Evolutionary conservation across 2,113 vertebrate genomes (phyloP).

Genomic region (Litocranius walleri): DNA sequence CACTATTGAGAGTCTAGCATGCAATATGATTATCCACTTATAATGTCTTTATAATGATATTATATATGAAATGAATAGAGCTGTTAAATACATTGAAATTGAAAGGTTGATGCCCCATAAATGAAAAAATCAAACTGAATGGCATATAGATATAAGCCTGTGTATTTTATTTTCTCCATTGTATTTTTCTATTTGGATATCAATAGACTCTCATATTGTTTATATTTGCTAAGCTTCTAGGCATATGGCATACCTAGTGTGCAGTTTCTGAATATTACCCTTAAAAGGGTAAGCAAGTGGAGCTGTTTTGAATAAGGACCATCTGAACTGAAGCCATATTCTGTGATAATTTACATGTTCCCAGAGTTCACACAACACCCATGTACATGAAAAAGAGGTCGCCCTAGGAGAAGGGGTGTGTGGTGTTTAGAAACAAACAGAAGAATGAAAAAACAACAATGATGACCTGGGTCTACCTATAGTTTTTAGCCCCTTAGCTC

Average conservation of each 20-base stretch:
- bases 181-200: neutral
- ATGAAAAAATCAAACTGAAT: neutral
- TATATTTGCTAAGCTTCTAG: neutral
- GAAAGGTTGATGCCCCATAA: neutral
- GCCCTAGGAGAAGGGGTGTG: neutral
- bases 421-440: neutral
- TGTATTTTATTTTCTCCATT: neutral
- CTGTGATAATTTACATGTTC: neutral
- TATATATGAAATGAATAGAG: neutral
- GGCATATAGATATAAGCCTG: neutral
- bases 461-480: neutral
- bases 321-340: neutral
- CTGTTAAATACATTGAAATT: neutral
- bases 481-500: neutral
- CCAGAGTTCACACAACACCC: neutral
- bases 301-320: neutral
- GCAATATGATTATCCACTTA: neutral
- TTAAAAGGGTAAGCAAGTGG: neutral
- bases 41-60: neutral
- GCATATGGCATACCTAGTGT: neutral
- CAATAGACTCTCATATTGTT: neutral
- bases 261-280: neutral
- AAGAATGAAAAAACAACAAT: neutral
- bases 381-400: neutral
- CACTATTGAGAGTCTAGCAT: neutral